Conservation (phyloP, 1,140 invertebrate genomes). For the Subanguina moxae region DNA sequence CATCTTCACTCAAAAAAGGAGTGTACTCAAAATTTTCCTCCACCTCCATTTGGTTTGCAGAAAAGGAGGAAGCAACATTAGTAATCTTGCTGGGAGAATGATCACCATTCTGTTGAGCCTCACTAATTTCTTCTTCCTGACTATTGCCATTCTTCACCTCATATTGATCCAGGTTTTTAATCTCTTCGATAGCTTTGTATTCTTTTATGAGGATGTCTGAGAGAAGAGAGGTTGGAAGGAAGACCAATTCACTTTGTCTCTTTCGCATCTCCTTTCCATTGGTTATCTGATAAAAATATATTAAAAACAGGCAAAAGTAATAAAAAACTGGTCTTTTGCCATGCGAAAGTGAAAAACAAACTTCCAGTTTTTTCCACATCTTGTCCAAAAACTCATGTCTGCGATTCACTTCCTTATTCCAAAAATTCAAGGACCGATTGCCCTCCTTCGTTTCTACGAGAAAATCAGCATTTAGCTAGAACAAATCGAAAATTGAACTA, state of each 20-base stretch:
- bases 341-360: constrained; percentile 3
- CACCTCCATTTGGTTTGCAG: constrained; percentile 2
- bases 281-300: constrained; percentile 25
- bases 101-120: no score
- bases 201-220: constrained; percentile 45
- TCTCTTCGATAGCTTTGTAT: constrained; percentile 38
- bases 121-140: no score
- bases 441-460: constrained; percentile 29
- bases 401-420: constrained; percentile 19
- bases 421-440: constrained; percentile 26
- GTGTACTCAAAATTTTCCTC: constrained; percentile 3
- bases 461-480: constrained; percentile 33
- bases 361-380: constrained; percentile 37
- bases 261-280: constrained; percentile 16
- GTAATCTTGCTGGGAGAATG: no score
- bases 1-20: no score
- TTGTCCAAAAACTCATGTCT: constrained; percentile 14
- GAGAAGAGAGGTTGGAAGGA: constrained; percentile 41
- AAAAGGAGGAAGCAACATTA: neutral
- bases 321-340: neutral
- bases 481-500: neutral
- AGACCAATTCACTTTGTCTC: constrained; percentile 34
- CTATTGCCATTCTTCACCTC: neutral
- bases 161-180: constrained; percentile 18
- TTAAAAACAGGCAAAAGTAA: neutral